These are phyloP conservation scores for Ophion costatus DNA, from an alignment of 2,888 invertebrate genomes.

Conservation along the genomic window DNA sequence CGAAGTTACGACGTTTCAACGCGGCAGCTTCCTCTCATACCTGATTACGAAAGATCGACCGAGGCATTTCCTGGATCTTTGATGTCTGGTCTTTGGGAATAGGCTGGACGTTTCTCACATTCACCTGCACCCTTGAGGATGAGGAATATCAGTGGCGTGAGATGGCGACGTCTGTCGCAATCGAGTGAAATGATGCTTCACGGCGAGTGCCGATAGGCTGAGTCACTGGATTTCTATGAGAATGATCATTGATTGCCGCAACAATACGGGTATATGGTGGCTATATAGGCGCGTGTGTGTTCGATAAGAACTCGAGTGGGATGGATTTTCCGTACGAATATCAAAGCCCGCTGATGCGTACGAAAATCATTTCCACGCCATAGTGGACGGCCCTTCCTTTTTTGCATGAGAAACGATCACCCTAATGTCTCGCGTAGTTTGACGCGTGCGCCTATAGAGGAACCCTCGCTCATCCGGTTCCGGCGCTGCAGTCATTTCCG, in stretches of 20 bases:
- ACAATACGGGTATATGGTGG: background rate
- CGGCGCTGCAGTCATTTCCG: slow-evolving; percentile 72
- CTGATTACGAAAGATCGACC: slow-evolving; percentile 28
- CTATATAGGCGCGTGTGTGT: background rate
- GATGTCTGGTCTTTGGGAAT: slow-evolving; percentile 22
- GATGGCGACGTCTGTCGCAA: slow-evolving; percentile 25
- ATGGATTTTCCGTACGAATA: slow-evolving; percentile 3
- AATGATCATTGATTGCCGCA: slow-evolving; percentile 19
- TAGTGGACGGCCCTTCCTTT: background rate
- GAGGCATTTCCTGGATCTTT: slow-evolving; percentile 42
- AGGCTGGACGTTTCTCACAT: slow-evolving; percentile 12
- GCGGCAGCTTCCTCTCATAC: slow-evolving; percentile 9
- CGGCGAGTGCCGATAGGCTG: slow-evolving; percentile 43
- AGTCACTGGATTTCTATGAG: slow-evolving; percentile 42
- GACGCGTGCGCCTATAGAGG: slow-evolving; percentile 50
- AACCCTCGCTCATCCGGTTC: slow-evolving; percentile 67
- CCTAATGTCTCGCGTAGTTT: slow-evolving; percentile 41
- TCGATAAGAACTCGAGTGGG: background rate
- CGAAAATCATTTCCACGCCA: slow-evolving; percentile 19
- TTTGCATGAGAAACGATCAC: slow-evolving; percentile 29
- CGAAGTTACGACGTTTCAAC: background rate
- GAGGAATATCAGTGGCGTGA: slow-evolving; percentile 18
- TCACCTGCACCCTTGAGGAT: slow-evolving; percentile 45
- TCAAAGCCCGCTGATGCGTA: slow-evolving; percentile 6
- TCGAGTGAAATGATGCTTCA: slow-evolving; percentile 22